Conservation (phyloP, 2,888 invertebrate species). For the Galerucella calmariensis region DNA sequence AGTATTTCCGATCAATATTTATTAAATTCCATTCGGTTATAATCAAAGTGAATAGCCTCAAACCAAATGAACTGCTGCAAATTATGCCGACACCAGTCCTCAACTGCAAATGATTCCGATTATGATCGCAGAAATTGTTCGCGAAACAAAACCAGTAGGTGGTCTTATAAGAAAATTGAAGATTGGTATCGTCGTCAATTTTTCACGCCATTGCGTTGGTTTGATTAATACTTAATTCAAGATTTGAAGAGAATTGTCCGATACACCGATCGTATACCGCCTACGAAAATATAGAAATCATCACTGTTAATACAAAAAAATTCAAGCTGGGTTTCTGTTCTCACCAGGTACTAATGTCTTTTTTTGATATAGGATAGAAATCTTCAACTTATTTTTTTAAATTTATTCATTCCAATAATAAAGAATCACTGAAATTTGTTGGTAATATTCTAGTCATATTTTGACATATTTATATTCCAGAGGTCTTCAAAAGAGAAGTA, state of each 20-base stretch:
- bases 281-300: slow-evolving; percentile 10
- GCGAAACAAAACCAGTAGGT: slow-evolving; percentile 26
- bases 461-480: no score
- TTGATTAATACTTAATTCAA: slow-evolving; percentile 23
- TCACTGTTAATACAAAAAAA: not conserved
- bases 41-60: not conserved
- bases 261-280: slow-evolving; percentile 2
- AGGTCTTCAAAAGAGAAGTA: no score
- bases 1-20: no score
- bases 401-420: no score
- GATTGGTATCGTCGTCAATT: slow-evolving; percentile 23
- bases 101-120: slow-evolving; percentile 13
- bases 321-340: not conserved
- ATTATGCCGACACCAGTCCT: slow-evolving; percentile 16
- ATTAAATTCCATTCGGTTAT: not conserved
- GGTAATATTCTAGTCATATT: no score
- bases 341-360: not conserved
- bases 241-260: slow-evolving; percentile 6
- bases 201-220: slow-evolving; percentile 16
- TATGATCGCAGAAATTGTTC: slow-evolving; percentile 27
- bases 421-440: no score
- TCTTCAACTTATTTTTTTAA: not conserved
- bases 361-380: not conserved
- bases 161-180: slow-evolving; percentile 28
- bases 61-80: slow-evolving; percentile 5